Percentiles rank a stretch among this genome's conserved stretches.
Conservation (phyloP, 2,113 vertebrate species). For the Albula goreensis region DNA sequence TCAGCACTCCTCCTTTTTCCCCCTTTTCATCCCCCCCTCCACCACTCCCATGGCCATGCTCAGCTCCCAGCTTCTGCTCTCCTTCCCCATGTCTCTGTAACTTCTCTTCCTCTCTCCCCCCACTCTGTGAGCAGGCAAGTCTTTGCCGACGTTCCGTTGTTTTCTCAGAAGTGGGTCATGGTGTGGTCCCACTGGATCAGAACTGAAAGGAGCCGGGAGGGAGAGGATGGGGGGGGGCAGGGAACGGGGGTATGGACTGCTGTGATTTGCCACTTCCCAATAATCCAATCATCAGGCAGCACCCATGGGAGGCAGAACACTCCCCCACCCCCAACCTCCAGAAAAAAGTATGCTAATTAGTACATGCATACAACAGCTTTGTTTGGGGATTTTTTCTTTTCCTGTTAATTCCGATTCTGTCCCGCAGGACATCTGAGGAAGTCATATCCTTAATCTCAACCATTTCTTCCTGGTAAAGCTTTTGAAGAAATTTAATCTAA, state of each 20-base stretch:
- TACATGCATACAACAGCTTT: constrained; percentile 38
- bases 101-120: constrained; percentile 30
- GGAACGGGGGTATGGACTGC: constrained; percentile 66
- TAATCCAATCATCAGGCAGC: constrained; percentile 48
- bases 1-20: constrained; percentile 21
- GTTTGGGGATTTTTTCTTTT: constrained; percentile 41
- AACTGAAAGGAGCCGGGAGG: constrained; percentile 21
- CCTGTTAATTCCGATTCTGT: constrained; percentile 44
- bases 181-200: constrained; percentile 74
- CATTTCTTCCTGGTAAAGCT: constrained; percentile 59
- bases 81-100: constrained; percentile 42
- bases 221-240: constrained; percentile 69
- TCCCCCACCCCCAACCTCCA: constrained; percentile 6
- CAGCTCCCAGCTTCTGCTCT: constrained; percentile 19
- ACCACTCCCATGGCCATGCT: constrained; percentile 36
- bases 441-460: constrained; percentile 68
- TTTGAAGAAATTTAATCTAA: constrained; percentile 69
- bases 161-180: constrained; percentile 76
- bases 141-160: constrained; percentile 39
- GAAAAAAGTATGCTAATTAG: constrained; percentile 43
- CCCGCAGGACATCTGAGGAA: constrained; percentile 65
- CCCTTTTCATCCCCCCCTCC: constrained; percentile 47
- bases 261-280: constrained; percentile 54
- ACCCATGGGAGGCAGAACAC: constrained; percentile 41
- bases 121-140: constrained; percentile 35